Evolutionary conservation across 2,888 invertebrate species (phyloP), one percentile per base, ranked within the genome.

Genomic region (Baccha elongata): DNA sequence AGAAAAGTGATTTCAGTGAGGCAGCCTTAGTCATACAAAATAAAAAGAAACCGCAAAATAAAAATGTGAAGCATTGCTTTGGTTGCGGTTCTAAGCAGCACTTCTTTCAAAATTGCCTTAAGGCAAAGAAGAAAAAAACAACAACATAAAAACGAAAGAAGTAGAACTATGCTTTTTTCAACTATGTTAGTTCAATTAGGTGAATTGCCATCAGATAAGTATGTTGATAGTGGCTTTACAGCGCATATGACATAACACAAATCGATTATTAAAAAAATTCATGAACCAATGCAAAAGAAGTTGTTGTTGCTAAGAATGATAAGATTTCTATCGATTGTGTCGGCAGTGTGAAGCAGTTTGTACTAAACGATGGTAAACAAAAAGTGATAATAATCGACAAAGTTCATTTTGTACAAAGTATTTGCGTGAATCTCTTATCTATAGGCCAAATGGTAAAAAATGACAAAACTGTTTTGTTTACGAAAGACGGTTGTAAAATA

Each of bases 11-110:
- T 21, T 35, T 23, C 29, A 50, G 37, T n/a, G 48, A 35, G 44
- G 29, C 72, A 2, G 50, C 50, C n/a, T n/a, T n/a, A n/a, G 26
- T 4, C 8, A 26, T 50, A 19, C 32, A 32, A 52, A 35, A 32
- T n/a, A 52, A 32, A 58, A 74, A 53, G 48, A n/a, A n/a, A n/a
- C n/a, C 6, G 1, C 29, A 74, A 46, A 15, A 26, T 2, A 74
- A 17, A 17, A 53, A 37, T 6, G 50, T 23, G 6, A 74, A 55
- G n/a, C 46, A 65, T 62, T 72, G 58, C 11, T 64, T 64, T 65
- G 78, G 78, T 19, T 78, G 78, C 29, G 78, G 65, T 46, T 78
- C 55, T 21, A 64, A 72, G 4, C 69, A 50, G 29, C 58, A 71
- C 42, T n/a, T n/a, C n/a, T n/a, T n/a, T n/a, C n/a, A n/a, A n/a